Evolutionary conservation across 53 echinoderm and acorn worm genomes (phyloP).

Genomic region (Stichopus horrens): DNA sequence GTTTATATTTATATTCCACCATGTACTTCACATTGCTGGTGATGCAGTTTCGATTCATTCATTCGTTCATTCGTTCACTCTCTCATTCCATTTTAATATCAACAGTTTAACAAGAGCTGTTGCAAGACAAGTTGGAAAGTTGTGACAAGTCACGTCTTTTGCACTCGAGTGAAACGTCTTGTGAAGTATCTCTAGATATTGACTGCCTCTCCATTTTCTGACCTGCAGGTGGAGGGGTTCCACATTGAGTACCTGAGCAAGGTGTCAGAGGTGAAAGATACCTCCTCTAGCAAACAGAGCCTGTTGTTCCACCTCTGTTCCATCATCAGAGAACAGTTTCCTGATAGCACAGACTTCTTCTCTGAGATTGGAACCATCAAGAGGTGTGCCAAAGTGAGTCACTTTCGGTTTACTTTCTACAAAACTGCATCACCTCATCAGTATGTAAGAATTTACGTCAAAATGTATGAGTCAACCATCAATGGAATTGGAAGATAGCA

Average conservation of each 20-base stretch:
- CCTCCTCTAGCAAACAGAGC: slow-evolving; percentile 91
- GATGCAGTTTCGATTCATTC: too few relatives aligned
- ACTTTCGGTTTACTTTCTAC: background rate
- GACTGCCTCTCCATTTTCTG: background rate
- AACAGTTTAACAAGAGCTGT: too few relatives aligned
- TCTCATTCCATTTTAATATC: too few relatives aligned
- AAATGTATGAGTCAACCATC: background rate
- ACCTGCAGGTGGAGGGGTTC: slow-evolving; percentile 77
- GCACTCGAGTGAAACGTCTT: too few relatives aligned
- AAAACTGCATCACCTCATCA: background rate
- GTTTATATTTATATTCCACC: too few relatives aligned
- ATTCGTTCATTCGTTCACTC: too few relatives aligned
- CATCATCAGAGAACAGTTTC: slow-evolving; percentile 91
- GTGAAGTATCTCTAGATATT: too few relatives aligned
- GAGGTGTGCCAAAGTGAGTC: slow-evolving; percentile 82
- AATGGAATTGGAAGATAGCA: background rate
- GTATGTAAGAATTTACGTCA: background rate
- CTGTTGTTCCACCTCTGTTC: slow-evolving; percentile 82
- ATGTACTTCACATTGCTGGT: too few relatives aligned
- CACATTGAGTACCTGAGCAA: slow-evolving; percentile 90
- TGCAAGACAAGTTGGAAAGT: too few relatives aligned
- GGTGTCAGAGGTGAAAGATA: slow-evolving; percentile 96
- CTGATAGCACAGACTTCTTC: slow-evolving; percentile 89
- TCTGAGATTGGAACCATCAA: slow-evolving; percentile 80
- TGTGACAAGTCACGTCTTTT: too few relatives aligned